Evolutionary conservation across 2,113 vertebrate species (phyloP), one percentile per base, ranked within the genome.

Genomic region (cattle (Bos taurus)): DNA sequence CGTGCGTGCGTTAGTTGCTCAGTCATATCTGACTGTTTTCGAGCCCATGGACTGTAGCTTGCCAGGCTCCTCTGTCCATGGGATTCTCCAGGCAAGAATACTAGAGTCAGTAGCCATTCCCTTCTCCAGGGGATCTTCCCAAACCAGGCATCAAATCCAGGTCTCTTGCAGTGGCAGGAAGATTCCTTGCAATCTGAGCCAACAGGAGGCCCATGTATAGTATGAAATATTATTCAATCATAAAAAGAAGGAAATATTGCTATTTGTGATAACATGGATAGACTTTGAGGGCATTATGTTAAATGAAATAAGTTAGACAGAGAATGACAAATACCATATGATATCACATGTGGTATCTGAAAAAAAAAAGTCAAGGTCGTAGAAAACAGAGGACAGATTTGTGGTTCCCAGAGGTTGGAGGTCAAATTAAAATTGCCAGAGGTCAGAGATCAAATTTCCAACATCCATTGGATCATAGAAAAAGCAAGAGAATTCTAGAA

Each of bases 1-100:
- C 0, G 2, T 36, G 33, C 16, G 1, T 64, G 60, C 15, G 4
- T 71, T 21, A 71, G 17, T 11, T 0, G 9, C 17, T 71, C n/a
- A 71, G n/a, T 36, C 17, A 67, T 67, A 16, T 19, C 62, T 67
- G 62, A 67, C 33, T 67, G 33, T 67, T 67, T 67, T 67, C 1
- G 3, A 67, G 62, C 2, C 15, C 62, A 67, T n/a, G 33, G 62
- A 67, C 62, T 67, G 62, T 67, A 67, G 62, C 62, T 67, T 67
- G 62, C 62, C 62, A 67, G 64, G 16, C 30, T 67, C 33, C 64
- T 9, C 64, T n/a, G 64, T 67, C 17, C 17, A 5, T 36, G 64
- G 17, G 33, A 67, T 67, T 36, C 33, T 67, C 64, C 17, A 67
- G n/a, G 64, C 33, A 67, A 36, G 17, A 21, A 67, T 21, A 67